Conservation (phyloP, 2,888 invertebrate species). For the Chrysolina haemoptera region DNA sequence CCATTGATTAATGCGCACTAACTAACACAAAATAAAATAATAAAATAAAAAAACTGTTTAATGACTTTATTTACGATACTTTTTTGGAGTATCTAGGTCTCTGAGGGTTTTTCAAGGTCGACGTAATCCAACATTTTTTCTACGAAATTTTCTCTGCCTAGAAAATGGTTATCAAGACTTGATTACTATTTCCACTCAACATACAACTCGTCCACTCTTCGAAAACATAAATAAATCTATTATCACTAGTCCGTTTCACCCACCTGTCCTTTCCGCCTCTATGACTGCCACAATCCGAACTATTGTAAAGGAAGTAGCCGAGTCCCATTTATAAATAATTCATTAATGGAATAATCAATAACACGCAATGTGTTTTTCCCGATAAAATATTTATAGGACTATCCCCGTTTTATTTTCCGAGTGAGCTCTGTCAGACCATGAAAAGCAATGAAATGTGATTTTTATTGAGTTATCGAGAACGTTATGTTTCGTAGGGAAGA, state of each 20-base stretch:
- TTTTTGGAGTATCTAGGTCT: no score
- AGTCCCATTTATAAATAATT: conserved; percentile 4
- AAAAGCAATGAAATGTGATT: background rate
- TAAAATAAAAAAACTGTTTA: no score
- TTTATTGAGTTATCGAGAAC: background rate
- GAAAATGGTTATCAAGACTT: no score
- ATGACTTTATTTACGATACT: no score
- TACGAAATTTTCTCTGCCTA: background rate
- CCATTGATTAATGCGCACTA: no score
- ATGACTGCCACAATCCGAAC: background rate
- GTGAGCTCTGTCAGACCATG: background rate
- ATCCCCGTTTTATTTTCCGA: background rate
- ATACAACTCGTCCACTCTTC: no score
- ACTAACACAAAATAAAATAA: no score
- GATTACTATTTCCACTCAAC: no score
- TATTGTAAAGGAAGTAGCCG: conserved; percentile 6
- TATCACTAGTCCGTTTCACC: background rate
- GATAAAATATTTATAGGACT: conserved; percentile 8
- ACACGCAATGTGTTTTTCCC: background rate
- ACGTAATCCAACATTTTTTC: background rate
- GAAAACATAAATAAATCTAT: background rate
- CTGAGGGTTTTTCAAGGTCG: no score
- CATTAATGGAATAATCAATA: conserved; percentile 22
- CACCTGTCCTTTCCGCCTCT: background rate
- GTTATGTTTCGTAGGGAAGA: background rate